Conservation (phyloP, 2,797 vertebrate genomes). For the Falco rusticolus region DNA sequence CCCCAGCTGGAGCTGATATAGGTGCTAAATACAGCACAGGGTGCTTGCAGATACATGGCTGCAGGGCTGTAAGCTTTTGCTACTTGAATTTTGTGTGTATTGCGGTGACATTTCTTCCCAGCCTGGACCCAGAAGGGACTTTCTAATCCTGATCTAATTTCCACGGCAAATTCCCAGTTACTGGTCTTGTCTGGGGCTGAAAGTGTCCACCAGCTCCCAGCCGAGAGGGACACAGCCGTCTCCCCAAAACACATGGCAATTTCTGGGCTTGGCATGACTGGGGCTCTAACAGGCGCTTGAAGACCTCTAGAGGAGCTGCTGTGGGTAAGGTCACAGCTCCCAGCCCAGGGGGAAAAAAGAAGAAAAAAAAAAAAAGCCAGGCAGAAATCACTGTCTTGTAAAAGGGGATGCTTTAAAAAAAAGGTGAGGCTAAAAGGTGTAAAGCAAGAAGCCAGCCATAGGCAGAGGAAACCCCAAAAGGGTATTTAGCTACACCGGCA, state of each 20-base stretch:
- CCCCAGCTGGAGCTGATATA: neutral
- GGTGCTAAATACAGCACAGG: neutral
- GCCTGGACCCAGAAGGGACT: neutral
- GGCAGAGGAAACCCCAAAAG: neutral
- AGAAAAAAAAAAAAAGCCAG: neutral
- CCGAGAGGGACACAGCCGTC: rapidly evolving
- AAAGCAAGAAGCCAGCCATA: neutral
- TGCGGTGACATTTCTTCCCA: neutral
- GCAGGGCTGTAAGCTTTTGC: neutral
- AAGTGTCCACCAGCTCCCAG: rapidly evolving
- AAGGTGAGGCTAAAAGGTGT: neutral
- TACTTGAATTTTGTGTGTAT: rapidly evolving
- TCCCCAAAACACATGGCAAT: neutral
- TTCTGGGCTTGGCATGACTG: neutral
- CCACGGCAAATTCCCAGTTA: neutral
- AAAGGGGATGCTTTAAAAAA: neutral
- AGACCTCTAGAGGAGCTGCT: neutral
- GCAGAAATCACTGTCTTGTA: neutral
- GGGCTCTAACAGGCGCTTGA: neutral
- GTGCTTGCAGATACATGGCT: too few species aligned
- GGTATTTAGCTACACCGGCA: neutral
- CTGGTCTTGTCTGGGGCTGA: neutral
- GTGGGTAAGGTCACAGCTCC: neutral
- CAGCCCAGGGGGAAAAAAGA: neutral
- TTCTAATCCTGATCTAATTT: neutral